Evolutionary conservation across 2,797 vertebrate genomes (phyloP).

Genomic region (Falco cherrug): DNA sequence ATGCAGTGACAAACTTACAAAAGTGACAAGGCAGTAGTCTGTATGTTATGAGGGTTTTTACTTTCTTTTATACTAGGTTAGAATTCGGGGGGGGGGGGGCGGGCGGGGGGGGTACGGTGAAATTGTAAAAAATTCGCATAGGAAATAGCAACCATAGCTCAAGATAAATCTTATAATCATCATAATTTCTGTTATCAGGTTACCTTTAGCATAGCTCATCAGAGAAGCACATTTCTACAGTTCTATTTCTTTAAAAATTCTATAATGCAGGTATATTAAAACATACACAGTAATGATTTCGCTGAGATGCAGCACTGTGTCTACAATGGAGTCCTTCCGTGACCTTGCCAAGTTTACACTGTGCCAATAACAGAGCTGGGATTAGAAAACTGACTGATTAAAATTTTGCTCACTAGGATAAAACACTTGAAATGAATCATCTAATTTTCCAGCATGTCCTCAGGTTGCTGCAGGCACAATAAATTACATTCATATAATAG

Average conservation of each 20-base stretch:
- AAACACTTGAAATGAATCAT: slow-evolving; percentile 76
- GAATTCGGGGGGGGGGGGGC: no score
- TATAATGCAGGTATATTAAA: neutral
- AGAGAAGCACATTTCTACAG: neutral
- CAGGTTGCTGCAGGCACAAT: slow-evolving; percentile 62
- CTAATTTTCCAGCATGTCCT: slow-evolving; percentile 69
- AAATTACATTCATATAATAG: slow-evolving; percentile 62
- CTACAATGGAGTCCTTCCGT: slow-evolving; percentile 46
- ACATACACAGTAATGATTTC: slow-evolving; percentile 3
- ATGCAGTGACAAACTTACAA: neutral
- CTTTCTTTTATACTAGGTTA: neutral
- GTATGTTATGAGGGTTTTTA: neutral
- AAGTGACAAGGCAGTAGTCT: neutral
- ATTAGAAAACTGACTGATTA: slow-evolving; percentile 71
- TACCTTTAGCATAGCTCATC: neutral
- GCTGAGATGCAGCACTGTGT: neutral
- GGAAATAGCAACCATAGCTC: neutral
- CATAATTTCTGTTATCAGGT: neutral
- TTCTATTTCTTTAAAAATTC: slow-evolving; percentile 30
- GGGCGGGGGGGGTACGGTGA: neutral
- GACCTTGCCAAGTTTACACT: slow-evolving; percentile 72
- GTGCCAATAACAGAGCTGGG: slow-evolving; percentile 62
- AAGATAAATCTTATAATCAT: neutral
- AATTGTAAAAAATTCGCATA: neutral
- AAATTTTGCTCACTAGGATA: slow-evolving; percentile 75